These are phyloP conservation scores for Syngnathus floridae DNA, from an alignment of 2,113 vertebrate genomes.

Conservation along the genomic window DNA sequence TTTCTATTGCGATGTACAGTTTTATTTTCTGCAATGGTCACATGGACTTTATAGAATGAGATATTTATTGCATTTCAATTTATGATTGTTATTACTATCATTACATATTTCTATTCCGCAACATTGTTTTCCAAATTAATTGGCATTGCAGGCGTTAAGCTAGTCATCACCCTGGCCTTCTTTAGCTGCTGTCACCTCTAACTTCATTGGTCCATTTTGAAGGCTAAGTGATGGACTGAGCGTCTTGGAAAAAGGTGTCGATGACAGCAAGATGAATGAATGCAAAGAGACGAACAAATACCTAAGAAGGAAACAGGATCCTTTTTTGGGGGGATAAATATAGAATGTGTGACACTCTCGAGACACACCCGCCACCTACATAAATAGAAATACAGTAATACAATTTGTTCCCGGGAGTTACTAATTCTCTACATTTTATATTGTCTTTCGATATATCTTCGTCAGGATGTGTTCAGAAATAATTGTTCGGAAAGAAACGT, in stretches of 20 bases:
- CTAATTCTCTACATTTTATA: too few species aligned
- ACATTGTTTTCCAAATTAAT: too few species aligned
- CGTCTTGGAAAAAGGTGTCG: constrained; percentile 29
- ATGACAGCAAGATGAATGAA: constrained; percentile 61
- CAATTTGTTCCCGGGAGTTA: too few species aligned
- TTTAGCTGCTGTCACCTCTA: constrained; percentile 3
- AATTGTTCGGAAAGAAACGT: background rate
- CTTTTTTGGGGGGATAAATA: constrained; percentile 42
- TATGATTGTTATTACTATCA: too few species aligned
- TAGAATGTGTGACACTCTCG: constrained; percentile 34
- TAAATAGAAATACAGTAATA: too few species aligned
- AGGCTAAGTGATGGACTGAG: constrained; percentile 30
- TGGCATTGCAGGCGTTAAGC: background rate
- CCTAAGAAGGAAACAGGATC: constrained; percentile 46
- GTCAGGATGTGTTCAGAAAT: too few species aligned
- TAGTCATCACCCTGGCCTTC: background rate
- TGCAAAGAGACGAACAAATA: constrained; percentile 55
- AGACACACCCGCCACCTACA: background rate
- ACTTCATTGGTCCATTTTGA: constrained; percentile 22
- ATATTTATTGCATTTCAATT: too few species aligned
- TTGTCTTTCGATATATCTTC: too few species aligned
- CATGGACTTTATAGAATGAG: too few species aligned
- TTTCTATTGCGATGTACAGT: too few species aligned
- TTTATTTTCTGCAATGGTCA: too few species aligned
- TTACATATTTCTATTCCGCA: too few species aligned